Base-by-base conservation (phyloP, 2,797 vertebrate species). In the Rhyacichthys aspro region DNA sequence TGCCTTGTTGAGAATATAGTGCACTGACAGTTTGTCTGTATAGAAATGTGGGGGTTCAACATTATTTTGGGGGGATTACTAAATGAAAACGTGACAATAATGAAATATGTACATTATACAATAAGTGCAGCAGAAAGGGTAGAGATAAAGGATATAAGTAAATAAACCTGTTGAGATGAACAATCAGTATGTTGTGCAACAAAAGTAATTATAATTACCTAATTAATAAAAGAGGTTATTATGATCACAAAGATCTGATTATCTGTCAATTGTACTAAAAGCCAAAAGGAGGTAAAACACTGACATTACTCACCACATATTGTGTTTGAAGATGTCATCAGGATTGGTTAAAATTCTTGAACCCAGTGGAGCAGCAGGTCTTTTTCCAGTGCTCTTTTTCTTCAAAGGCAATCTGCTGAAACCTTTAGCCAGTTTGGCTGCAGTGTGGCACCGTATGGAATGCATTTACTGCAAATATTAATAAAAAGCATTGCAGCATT, bases 261-360 rank as follows among this genome's bases (percentile, higher is more conserved):
- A n/a, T n/a, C 3, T 28, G 23, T 28, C n/a, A n/a, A 28, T 5
- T 28, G 23, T 28, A 6, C 7, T 28, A 6, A 28, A 47, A 9
- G 11, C 34, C 11, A 11, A 55, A 63, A 6, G 12, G 12, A 14
- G 38, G 37, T 45, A 1, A 5, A 15, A 11, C 6, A 41, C 15
- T n/a, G 1, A 5, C 7, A 72, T 50, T 11, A 84, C 77, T 73
- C 49, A 92, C 91, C 92, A 92, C 90, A 90, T 93, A 79, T 93
- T 93, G 75, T 92, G 87, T 52, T 91, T 86, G 66, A 89, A 93
- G 59, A 92, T 54, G 72, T 94, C 91, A 57, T 91, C 87, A 34
- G 84, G 88, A 77, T 92, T 92, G 57, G 89, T 94, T 76, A 98
- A 93, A 83, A 97, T 91, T 57, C 95, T 91, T 55, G 93, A 93